Evolutionary conservation across 30 jellyfish, hydroid and myxozoan genomes (phyloP), one percentile per base, ranked within the genome.

Genomic region (Phacellophora camtschatica): DNA sequence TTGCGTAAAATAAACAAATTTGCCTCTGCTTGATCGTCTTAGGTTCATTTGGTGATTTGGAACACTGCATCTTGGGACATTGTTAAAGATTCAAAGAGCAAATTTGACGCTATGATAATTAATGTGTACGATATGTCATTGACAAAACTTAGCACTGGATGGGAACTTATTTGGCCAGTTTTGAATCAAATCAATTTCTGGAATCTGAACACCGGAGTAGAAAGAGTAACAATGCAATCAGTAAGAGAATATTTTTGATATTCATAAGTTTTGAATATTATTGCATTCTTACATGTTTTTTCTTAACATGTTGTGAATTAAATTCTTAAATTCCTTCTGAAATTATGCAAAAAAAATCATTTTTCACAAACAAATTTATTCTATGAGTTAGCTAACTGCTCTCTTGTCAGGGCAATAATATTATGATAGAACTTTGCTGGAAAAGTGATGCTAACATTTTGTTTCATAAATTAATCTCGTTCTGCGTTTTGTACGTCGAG

Each of bases 101-200:
- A 67, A 35, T 77, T 50, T 32, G 87, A 74, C 27, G 87, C 90
- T 10, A 82, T 63, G 84, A 31, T 90, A 67, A 24, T 82, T 2
- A 45, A 41, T 3, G 53, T 70, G 23, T 63, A 87, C 15, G 94
- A 78, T 27, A 42, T 58, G 66, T 13, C 74, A 0, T 41, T 82
- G 4, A 64, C 55, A 27, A 64, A 49, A 28, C 42, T 81, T 13
- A 59, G 24, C 36, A 71, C 45, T 10, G 97, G 97, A 10, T 65
- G 67, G 68, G 97, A 82, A 29, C 63, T 90, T 8, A 67, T 90
- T 30, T 83, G 94, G 90, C 97, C 97, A 11, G 74, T 88, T n/a
- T 37, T 90, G 75, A 48, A 68, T 30, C 97, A 90, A 54, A 90
- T 90, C 66, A 71, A 70, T 55, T 90, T 90, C 27, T 90, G 97